Evolutionary conservation across 1,140 invertebrate genomes (phyloP).

Genomic region (Drosophila chauvacae): DNA sequence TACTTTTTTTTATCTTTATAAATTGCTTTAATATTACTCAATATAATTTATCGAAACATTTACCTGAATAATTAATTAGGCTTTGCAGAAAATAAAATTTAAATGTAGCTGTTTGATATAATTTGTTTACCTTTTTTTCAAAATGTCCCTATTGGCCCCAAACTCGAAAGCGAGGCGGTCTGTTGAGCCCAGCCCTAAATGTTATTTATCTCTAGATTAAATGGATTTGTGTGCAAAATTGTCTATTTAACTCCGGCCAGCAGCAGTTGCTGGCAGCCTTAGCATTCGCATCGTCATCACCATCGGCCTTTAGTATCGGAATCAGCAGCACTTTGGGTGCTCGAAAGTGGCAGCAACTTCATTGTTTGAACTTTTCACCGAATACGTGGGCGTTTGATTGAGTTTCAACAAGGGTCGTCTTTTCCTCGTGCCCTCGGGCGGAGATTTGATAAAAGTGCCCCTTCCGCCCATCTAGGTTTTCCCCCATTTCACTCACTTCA

Average conservation of each 20-base stretch:
- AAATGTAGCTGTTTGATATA: not conserved
- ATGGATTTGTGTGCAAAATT: slow-evolving; percentile 83
- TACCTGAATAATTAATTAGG: not conserved
- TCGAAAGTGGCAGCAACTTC: slow-evolving; percentile 56
- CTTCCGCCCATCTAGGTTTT: slow-evolving; percentile 1
- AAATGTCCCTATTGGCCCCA: slow-evolving; percentile 22
- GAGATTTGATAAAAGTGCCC: slow-evolving; percentile 15
- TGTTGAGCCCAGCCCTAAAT: slow-evolving; percentile 54
- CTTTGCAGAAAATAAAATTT: not conserved
- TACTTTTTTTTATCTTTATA: no score
- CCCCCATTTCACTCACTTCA: not conserved
- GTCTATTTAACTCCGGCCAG: slow-evolving; percentile 68
- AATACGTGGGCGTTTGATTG: slow-evolving; percentile 72
- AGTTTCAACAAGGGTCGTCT: slow-evolving; percentile 55
- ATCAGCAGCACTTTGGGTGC: slow-evolving; percentile 37
- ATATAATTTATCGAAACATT: not conserved
- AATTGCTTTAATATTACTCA: no score
- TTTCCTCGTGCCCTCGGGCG: slow-evolving; percentile 18
- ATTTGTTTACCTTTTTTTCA: not conserved
- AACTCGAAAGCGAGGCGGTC: not conserved
- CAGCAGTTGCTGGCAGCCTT: slow-evolving; percentile 10
- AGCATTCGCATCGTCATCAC: slow-evolving; percentile 56
- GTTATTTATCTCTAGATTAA: slow-evolving; percentile 83
- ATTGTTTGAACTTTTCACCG: slow-evolving; percentile 78
- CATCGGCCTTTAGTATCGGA: slow-evolving; percentile 26